Evolutionary conservation across 2,888 invertebrate genomes (phyloP), one percentile per base, ranked within the genome.

Genomic region (Ectropis crepuscularia): DNA sequence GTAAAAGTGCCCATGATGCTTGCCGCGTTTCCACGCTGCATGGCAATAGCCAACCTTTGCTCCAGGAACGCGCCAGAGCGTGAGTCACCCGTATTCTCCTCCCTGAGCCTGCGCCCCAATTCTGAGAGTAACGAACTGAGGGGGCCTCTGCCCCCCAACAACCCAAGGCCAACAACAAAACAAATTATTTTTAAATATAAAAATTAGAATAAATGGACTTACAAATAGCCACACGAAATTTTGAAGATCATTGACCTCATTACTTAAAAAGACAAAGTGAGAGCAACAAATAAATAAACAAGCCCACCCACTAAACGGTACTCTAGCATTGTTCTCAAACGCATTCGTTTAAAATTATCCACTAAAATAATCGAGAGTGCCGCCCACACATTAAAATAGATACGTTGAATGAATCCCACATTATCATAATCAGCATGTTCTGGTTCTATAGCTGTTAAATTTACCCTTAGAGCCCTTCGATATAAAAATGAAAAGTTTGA

Each of bases 281-380:
- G 46, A 47, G 55, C 39, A 55, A 55, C 55, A 81, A 77, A 82
- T 81, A 85, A 81, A 82, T 82, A 81, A 81, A 78, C 73, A 70
- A 80, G 80, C 81, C 84, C 89, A 80, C 90, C 90, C 88, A 90
- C 88, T 80, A 74, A 81, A 82, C 78, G 74, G 82, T 82, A 77
- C 79, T 75, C 70, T 70, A 72, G 83, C 86, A 90, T 90, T 91
- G 90, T 91, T 86, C 85, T 55, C 38, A 7, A 39, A 9, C 76
- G 81, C 80, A 71, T 72, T 59, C 71, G 68, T 77, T 74, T 45
- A 64, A 79, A 76, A 73, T 78, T 74, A 80, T 85, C 80, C 79
- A 88, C 89, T 87, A 85, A 81, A 87, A 87, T 87, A 77, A 89
- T 85, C 84, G 82, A 80, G 78, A 64, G 70, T 69, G 79, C 84